Conservation (phyloP, 1,140 invertebrate species). For the Trinorchestia longiramus region DNA sequence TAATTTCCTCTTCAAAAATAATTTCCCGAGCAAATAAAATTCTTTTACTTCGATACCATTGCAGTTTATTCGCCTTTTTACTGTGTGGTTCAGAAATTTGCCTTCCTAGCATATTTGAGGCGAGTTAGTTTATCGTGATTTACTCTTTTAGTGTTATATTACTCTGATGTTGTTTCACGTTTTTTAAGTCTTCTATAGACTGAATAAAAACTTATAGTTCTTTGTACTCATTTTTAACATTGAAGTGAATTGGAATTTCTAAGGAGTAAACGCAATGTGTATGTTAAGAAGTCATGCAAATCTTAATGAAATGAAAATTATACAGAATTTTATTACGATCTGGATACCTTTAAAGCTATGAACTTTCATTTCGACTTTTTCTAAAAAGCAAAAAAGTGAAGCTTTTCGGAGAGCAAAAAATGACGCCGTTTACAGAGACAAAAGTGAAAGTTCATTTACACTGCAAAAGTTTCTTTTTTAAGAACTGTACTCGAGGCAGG, state of each 20-base stretch:
- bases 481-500: neutral
- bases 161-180: neutral
- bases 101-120: neutral
- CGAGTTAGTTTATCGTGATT: neutral
- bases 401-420: neutral
- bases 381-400: neutral
- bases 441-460: neutral
- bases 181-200: neutral
- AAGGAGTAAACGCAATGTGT: too few relatives aligned
- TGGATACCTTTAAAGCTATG: neutral
- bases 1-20: too few relatives aligned
- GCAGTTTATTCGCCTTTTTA: neutral
- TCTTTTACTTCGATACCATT: neutral
- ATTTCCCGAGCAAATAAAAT: neutral
- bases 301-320: neutral
- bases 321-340: too few relatives aligned
- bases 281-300: neutral
- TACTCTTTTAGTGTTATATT: neutral
- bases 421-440: neutral
- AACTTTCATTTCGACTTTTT: neutral
- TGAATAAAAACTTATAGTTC: neutral
- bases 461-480: neutral
- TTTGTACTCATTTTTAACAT: neutral
- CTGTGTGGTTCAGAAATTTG: neutral
- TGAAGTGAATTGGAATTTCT: neutral